phyloP scores from a whole-genome alignment of 1,140 invertebrate species.

The Hylyphantes graminicola region DNA sequence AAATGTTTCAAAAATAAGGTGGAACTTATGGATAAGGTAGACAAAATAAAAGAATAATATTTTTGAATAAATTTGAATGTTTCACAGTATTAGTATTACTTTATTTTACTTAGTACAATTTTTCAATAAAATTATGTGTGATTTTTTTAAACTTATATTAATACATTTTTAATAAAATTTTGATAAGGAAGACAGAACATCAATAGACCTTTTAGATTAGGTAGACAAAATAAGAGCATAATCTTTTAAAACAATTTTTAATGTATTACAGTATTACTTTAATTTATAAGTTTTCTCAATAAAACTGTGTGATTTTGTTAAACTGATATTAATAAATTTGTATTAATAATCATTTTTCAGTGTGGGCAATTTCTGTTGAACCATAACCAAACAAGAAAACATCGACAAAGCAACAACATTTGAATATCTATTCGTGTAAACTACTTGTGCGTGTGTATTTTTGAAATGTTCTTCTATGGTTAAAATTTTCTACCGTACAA shows the following conservation, averaged over 20 bases:
- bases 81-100: not conserved
- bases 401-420: not conserved
- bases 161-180: not conserved
- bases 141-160: not conserved
- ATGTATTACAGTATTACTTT: not conserved
- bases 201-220: not conserved
- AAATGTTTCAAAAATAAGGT: no score
- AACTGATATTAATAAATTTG: not conserved
- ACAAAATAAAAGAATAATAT: no score
- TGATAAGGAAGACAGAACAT: not conserved
- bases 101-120: not conserved
- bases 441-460: constrained; percentile 1
- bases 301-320: not conserved
- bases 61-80: not conserved
- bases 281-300: not conserved
- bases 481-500: constrained; percentile 14
- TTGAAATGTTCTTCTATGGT: not conserved
- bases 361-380: constrained; percentile 28
- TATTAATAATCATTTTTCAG: not conserved
- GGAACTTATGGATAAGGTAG: no score
- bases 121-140: not conserved
- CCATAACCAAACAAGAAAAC: not conserved
- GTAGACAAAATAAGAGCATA: not conserved
- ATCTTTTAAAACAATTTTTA: not conserved
- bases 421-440: constrained; percentile 21